These are phyloP conservation scores for Campylomormyrus numenius DNA, from an alignment of 2,113 vertebrate genomes.

Conservation along the genomic window DNA sequence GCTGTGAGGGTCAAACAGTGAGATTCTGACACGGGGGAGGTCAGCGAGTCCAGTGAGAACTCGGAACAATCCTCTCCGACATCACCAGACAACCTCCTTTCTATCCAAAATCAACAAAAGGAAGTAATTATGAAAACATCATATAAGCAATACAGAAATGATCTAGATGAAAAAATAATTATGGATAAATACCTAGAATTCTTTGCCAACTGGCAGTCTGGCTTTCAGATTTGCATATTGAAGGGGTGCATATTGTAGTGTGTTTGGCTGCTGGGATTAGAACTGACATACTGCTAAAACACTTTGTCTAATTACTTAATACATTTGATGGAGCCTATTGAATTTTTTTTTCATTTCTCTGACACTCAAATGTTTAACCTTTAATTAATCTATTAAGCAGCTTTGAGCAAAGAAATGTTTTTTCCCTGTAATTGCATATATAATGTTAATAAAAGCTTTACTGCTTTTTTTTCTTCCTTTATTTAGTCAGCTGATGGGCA, in stretches of 20 bases:
- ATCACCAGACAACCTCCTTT: conserved; percentile 6
- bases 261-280: conserved; percentile 21
- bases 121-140: conserved; percentile 23
- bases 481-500: background rate
- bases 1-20: background rate
- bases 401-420: background rate
- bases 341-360: background rate
- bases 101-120: conserved; percentile 18
- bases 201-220: background rate
- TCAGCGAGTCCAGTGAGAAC: conserved; percentile 1
- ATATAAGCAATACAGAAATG: background rate
- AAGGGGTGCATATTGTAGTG: background rate
- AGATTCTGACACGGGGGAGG: conserved; percentile 8
- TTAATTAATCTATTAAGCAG: background rate
- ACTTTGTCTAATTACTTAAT: background rate
- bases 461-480: background rate
- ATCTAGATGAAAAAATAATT: background rate
- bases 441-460: background rate
- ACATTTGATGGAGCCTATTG: background rate
- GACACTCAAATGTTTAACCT: background rate
- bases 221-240: background rate
- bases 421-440: background rate
- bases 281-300: conserved; percentile 4
- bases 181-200: background rate
- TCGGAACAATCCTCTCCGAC: conserved; percentile 21